A percentile compares a stretch with the other conserved stretches of the same genome.
These are phyloP conservation scores for Phyllostomus hastatus DNA, from an alignment of 2,113 vertebrate genomes.

Conservation along the genomic window DNA sequence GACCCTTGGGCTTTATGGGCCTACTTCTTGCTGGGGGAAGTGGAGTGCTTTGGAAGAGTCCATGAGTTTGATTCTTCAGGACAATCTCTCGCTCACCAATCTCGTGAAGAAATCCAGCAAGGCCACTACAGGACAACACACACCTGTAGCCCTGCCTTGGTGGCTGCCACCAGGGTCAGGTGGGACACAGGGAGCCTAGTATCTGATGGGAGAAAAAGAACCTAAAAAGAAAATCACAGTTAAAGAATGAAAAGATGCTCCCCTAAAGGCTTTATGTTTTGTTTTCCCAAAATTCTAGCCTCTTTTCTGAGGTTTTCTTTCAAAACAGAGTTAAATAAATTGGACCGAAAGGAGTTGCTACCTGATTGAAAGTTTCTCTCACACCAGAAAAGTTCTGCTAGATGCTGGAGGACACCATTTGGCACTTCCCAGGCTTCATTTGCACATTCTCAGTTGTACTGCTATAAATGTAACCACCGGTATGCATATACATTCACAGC, in stretches of 20 bases:
- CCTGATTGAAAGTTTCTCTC: constrained; percentile 69
- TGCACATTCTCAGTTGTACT: constrained; percentile 77
- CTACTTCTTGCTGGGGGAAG: neutral
- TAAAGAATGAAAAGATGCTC: constrained; percentile 2
- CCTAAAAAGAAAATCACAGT: neutral
- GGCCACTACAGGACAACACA: fast-evolving
- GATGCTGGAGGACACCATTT: constrained; percentile 49
- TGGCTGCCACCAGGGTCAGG: neutral
- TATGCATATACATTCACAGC: constrained; percentile 65
- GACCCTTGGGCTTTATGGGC: fast-evolving
- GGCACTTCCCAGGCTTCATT: constrained; percentile 78
- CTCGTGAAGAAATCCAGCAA: neutral
- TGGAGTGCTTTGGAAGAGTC: neutral
- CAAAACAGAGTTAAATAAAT: constrained; percentile 67
- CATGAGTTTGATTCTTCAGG: fast-evolving
- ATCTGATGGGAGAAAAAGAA: constrained; percentile 22
- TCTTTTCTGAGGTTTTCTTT: neutral
- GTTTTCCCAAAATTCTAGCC: constrained; percentile 19
- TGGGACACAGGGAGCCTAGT: constrained; percentile 14
- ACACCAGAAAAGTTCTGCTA: neutral
- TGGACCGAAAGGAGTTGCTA: constrained; percentile 65
- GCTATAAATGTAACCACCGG: constrained; percentile 80
- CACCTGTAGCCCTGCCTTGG: neutral
- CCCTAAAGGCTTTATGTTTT: neutral
- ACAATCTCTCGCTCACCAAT: neutral